Evolutionary conservation across 2,888 invertebrate genomes (phyloP).

Genomic region (Apamea sordens): DNA sequence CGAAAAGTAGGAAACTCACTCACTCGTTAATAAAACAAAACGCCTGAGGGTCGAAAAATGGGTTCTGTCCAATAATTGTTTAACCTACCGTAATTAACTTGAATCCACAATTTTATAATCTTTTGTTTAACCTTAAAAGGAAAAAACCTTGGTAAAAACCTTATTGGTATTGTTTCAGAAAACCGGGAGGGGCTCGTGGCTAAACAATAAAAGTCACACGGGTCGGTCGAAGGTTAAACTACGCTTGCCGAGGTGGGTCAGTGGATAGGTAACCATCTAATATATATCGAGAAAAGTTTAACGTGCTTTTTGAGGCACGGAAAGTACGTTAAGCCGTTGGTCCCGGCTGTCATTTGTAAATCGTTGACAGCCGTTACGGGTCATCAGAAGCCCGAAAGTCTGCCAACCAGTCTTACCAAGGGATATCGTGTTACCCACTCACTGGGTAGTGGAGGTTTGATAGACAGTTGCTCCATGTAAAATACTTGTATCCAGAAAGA

Average conservation of each 20-base stretch:
- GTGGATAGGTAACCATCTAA: not conserved
- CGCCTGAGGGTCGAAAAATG: slow-evolving; percentile 18
- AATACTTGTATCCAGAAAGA: not conserved
- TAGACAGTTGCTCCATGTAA: not conserved
- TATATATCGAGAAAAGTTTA: not conserved
- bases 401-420: not conserved
- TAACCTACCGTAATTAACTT: slow-evolving; percentile 40
- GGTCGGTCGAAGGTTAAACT: not conserved
- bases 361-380: not conserved
- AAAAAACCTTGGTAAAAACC: not conserved
- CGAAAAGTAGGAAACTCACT: slow-evolving; percentile 27
- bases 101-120: slow-evolving; percentile 35
- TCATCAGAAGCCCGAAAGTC: not conserved
- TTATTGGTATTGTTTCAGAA: slow-evolving; percentile 14
- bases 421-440: not conserved
- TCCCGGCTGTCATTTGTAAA: not conserved
- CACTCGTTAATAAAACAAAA: slow-evolving; percentile 35
- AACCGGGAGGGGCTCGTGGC: not conserved
- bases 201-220: not conserved
- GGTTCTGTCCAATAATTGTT: slow-evolving; percentile 39
- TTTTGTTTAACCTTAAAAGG: slow-evolving; percentile 4
- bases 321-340: not conserved
- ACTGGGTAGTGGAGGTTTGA: not conserved
- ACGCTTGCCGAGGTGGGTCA: not conserved
- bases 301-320: too few relatives aligned